Conservation (phyloP, 2,113 vertebrate species). For the Percopsis transmontana region DNA sequence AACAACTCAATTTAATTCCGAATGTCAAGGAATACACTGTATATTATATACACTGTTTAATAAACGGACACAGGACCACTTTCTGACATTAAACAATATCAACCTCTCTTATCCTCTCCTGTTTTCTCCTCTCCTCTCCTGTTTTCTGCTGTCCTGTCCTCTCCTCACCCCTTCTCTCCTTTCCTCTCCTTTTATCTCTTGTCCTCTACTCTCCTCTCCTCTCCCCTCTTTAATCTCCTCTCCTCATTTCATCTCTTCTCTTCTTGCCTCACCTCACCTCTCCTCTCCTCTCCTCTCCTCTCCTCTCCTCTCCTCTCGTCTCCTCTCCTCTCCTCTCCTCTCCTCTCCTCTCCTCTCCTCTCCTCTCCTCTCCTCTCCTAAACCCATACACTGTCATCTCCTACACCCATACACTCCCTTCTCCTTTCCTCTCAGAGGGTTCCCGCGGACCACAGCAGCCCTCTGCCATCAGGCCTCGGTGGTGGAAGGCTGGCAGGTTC, state of each 20-base stretch:
- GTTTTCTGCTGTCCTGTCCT: too few relatives aligned
- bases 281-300: not conserved
- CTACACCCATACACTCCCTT: constrained; percentile 86
- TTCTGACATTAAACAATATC: not conserved
- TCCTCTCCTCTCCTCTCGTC: not conserved
- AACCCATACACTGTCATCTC: constrained; percentile 80
- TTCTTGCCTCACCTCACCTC: not conserved
- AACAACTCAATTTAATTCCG: not conserved
- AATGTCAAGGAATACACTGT: too few relatives aligned
- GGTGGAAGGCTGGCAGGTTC: constrained; percentile 70
- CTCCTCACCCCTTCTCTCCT: too few relatives aligned
- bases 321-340: not conserved
- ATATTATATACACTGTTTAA: too few relatives aligned
- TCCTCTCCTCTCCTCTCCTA: constrained; percentile 45
- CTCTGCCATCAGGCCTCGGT: constrained; percentile 29
- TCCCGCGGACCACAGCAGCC: constrained; percentile 71
- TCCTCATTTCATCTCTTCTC: not conserved
- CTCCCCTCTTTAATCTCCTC: not conserved
- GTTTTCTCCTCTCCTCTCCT: not conserved
- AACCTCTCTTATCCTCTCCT: not conserved
- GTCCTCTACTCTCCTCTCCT: too few relatives aligned
- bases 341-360: not conserved
- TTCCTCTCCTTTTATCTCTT: not conserved
- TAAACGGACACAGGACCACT: too few relatives aligned
- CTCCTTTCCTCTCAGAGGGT: constrained; percentile 59